phyloP scores from a whole-genome alignment of 2,888 invertebrate species.

The Crepidodera aurea region DNA sequence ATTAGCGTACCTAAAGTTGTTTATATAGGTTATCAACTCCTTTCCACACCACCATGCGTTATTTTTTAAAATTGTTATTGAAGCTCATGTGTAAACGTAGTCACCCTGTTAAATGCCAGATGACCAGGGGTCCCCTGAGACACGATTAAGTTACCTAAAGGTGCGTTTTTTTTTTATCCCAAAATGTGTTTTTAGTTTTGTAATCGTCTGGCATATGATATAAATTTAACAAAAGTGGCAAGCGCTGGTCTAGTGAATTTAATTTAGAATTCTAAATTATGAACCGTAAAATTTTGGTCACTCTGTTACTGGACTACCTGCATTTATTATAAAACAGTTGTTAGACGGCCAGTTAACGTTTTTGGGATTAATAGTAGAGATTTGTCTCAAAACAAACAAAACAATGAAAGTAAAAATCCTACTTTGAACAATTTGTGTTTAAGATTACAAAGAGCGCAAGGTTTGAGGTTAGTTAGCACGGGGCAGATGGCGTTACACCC shows the following conservation, averaged over 20 bases:
- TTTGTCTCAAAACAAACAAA: too few relatives aligned
- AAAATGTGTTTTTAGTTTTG: constrained; percentile 15
- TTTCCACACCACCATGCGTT: too few relatives aligned
- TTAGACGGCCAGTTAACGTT: neutral
- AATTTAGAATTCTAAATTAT: neutral
- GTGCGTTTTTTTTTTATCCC: constrained; percentile 23
- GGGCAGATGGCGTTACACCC: too few relatives aligned
- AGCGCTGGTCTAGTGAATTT: neutral
- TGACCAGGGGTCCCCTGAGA: constrained; percentile 15
- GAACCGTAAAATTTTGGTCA: constrained; percentile 6
- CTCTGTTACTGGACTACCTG: constrained; percentile 5
- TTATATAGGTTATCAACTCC: too few relatives aligned
- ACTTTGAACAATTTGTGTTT: too few relatives aligned
- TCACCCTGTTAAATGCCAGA: constrained; percentile 12
- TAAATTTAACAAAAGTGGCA: neutral
- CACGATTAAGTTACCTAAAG: constrained; percentile 23
- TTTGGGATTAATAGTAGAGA: too few relatives aligned
- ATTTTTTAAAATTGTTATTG: too few relatives aligned
- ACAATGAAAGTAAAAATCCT: too few relatives aligned
- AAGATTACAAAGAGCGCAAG: too few relatives aligned
- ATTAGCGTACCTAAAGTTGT: too few relatives aligned
- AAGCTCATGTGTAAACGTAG: constrained; percentile 5
- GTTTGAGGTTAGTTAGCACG: too few relatives aligned
- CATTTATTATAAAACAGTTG: neutral
- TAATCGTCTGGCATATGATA: constrained; percentile 17